Percentiles rank a stretch among this genome's conserved stretches.
Evolutionary conservation across 2,113 vertebrate genomes (phyloP).

Genomic region (Phrynosoma blainvillii): DNA sequence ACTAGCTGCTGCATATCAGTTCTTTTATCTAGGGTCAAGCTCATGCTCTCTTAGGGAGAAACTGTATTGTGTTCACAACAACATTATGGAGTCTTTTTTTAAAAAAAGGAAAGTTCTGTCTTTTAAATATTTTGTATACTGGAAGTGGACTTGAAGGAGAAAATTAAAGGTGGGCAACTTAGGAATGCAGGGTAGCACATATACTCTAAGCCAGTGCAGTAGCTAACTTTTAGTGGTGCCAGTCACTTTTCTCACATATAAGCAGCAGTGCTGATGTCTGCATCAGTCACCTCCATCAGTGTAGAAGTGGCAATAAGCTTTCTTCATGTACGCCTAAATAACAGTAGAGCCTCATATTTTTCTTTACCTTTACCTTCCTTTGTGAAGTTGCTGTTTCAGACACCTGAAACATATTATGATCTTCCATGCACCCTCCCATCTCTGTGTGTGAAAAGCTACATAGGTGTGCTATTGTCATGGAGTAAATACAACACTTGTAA

Average conservation of each 20-base stretch:
- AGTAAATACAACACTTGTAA: background rate
- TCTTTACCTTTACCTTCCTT: background rate
- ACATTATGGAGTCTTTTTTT: background rate
- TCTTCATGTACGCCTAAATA: background rate
- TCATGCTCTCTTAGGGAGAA: conserved; percentile 29
- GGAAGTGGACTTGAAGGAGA: background rate
- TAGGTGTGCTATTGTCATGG: background rate
- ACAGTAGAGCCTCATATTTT: background rate
- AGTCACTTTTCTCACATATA: background rate
- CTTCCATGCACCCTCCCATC: background rate
- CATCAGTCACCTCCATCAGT: background rate
- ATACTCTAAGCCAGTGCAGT: background rate
- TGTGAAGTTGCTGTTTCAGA: background rate
- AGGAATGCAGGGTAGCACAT: background rate
- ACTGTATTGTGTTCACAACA: background rate
- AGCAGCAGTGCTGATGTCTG: background rate
- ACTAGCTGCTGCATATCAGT: conserved; percentile 40
- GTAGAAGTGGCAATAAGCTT: background rate
- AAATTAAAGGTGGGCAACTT: background rate
- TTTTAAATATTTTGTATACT: background rate
- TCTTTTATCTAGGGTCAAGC: background rate
- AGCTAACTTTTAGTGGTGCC: background rate
- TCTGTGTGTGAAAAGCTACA: background rate
- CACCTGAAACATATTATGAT: background rate
- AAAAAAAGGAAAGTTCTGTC: background rate